phyloP scores from a whole-genome alignment of 2,888 invertebrate genomes.

The Melinopterus prodromus region DNA sequence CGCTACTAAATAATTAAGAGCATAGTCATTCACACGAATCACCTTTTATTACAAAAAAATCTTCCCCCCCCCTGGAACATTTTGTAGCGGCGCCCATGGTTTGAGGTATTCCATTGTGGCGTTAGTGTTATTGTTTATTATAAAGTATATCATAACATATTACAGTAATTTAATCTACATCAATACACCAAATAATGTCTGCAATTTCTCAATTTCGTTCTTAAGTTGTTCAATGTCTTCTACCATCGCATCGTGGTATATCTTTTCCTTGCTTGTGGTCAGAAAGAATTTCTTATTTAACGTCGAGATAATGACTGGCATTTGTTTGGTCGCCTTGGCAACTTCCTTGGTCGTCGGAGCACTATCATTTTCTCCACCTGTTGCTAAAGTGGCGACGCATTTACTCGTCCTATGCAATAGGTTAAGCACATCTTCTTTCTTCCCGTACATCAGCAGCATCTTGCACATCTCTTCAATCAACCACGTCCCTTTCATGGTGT shows the following conservation, averaged over 20 bases:
- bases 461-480: constrained; percentile 57
- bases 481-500: constrained; percentile 52
- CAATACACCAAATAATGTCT: neutral
- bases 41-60: no score
- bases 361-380: constrained; percentile 36
- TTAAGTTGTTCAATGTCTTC: constrained; percentile 1
- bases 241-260: constrained; percentile 4
- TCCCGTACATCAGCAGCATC: constrained; percentile 52
- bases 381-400: constrained; percentile 50
- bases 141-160: no score
- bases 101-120: constrained; percentile 6
- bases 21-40: no score
- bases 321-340: constrained; percentile 19
- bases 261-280: constrained; percentile 29
- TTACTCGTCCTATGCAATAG: constrained; percentile 53
- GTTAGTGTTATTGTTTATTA: neutral
- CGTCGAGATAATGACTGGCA: constrained; percentile 36
- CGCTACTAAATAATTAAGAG: no score
- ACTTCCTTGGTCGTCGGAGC: neutral
- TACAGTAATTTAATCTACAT: no score
- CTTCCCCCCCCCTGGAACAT: no score
- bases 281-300: constrained; percentile 33
- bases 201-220: constrained; percentile 5
- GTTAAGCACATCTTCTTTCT: constrained; percentile 54
- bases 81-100: no score